Conservation (phyloP, 2,888 invertebrate species). For the Syrphus vitripennis region DNA sequence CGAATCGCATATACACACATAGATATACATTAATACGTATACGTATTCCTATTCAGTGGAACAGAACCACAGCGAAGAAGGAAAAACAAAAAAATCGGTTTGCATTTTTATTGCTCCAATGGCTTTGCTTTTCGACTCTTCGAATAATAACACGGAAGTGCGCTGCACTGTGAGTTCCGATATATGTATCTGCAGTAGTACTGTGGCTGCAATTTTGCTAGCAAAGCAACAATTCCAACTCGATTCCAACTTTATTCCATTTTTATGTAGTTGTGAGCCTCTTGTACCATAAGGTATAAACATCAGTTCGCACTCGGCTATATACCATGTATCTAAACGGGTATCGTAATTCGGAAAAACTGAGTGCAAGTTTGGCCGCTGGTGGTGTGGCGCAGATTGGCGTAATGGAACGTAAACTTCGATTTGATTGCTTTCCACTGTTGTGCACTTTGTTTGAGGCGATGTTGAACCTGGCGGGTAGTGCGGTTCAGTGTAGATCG, state of each 20-base stretch:
- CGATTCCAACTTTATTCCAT: neutral
- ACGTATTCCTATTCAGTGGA: slow-evolving; percentile 13
- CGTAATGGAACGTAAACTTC: slow-evolving; percentile 40
- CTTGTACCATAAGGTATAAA: neutral
- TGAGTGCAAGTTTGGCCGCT: slow-evolving; percentile 27
- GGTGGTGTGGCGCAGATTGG: neutral
- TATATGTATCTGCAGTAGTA: slow-evolving; percentile 20
- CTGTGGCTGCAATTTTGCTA: slow-evolving; percentile 26
- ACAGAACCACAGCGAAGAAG: slow-evolving; percentile 37
- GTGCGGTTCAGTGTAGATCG: neutral
- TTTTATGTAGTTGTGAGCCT: neutral
- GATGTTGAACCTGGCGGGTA: neutral
- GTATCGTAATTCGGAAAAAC: slow-evolving; percentile 28
- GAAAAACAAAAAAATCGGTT: slow-evolving; percentile 28
- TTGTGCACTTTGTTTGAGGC: slow-evolving; percentile 16
- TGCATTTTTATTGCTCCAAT: slow-evolving; percentile 56
- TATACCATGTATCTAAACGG: slow-evolving; percentile 39
- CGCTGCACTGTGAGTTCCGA: slow-evolving; percentile 50
- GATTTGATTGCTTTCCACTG: neutral
- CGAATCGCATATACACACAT: neutral
- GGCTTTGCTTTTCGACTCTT: slow-evolving; percentile 9
- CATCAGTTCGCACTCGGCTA: neutral
- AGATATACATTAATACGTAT: neutral
- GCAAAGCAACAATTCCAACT: slow-evolving; percentile 39
- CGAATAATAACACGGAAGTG: slow-evolving; percentile 63